These are phyloP conservation scores for Marcusenius ussheri DNA, from an alignment of 2,113 vertebrate genomes.

Conservation along the genomic window DNA sequence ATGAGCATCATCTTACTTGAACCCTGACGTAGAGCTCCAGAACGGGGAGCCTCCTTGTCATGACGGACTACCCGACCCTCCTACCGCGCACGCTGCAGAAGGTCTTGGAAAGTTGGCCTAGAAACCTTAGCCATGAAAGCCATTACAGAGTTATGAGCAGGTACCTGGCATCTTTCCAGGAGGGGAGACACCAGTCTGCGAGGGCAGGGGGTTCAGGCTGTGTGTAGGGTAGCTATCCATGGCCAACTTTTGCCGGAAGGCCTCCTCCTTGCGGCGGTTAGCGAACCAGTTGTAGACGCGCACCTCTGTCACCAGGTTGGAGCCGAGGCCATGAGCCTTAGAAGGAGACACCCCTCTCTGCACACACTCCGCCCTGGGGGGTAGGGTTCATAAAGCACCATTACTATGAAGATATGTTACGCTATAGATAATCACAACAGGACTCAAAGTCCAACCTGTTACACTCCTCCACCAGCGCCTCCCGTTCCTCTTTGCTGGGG, in stretches of 20 bases:
- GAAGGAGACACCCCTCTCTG: constrained; percentile 95
- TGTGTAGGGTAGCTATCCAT: constrained; percentile 83
- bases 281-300: constrained; percentile 99
- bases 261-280: constrained; percentile 95
- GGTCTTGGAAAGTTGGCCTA: no score
- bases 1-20: background rate
- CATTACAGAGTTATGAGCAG: background rate
- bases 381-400: background rate
- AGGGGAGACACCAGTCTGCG: constrained; percentile 77
- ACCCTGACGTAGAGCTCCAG: background rate
- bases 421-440: background rate
- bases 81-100: background rate
- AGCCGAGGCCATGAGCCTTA: constrained; percentile 92
- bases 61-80: background rate
- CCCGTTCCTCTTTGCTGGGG: constrained; percentile 96
- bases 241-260: constrained; percentile 93
- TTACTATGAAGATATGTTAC: background rate
- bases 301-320: constrained; percentile 96
- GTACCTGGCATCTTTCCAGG: constrained; percentile 79
- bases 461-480: constrained; percentile 91
- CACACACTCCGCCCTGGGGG: constrained; percentile 85
- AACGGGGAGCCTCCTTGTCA: constrained; percentile 56
- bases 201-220: constrained; percentile 77
- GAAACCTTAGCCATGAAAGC: background rate
- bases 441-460: constrained; percentile 71